Base-by-base conservation (phyloP, 2,113 vertebrate species). In the Litocranius walleri region DNA sequence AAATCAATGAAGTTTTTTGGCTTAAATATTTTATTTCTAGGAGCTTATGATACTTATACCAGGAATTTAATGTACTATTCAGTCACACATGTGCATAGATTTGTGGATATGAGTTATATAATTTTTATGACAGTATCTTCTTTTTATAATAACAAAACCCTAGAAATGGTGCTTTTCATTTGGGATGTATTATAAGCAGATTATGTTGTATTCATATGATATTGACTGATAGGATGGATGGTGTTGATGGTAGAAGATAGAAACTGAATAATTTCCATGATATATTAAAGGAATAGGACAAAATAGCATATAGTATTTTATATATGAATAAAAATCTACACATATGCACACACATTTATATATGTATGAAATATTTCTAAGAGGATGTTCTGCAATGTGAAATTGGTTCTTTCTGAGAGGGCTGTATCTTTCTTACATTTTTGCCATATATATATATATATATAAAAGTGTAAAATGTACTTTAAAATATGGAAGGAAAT, bases 401-500 rank as follows among this genome's bases (percentile, higher is more conserved):
- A 96, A 84, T 62, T 59, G 0, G 23, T 92, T 95, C 17, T 59
- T 77, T 90, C 15, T 90, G n/a, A 92, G 10, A 12, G 6, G 2
- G 0, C 56, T 43, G 33, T 45, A 10, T 61, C 23, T 95, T 85
- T 93, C 8, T 90, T 90, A 9, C 56, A 30, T 43, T 96, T 94
- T 86, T 74, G 2, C 67, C 5, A 52, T 91, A 30, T 11, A 59
- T 85, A 84, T 91, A 82, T 71, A 64, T 56, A 19, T 50, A 50
- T 50, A 50, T 50, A 50, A 4, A 15, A 23, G 85, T 87, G 7
- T 80, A 64, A 92, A 82, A 77, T 43, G 43, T 52, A 85, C 11
- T 62, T 87, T 90, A 50, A 96, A 86, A 71, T 91, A 82, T 83
- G 10, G 33, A 95, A 95, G 21, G 33, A 93, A 95, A 89, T 43